These are phyloP conservation scores for Tragelaphus eurycerus DNA, from an alignment of 2,797 vertebrate species.

Conservation along the genomic window DNA sequence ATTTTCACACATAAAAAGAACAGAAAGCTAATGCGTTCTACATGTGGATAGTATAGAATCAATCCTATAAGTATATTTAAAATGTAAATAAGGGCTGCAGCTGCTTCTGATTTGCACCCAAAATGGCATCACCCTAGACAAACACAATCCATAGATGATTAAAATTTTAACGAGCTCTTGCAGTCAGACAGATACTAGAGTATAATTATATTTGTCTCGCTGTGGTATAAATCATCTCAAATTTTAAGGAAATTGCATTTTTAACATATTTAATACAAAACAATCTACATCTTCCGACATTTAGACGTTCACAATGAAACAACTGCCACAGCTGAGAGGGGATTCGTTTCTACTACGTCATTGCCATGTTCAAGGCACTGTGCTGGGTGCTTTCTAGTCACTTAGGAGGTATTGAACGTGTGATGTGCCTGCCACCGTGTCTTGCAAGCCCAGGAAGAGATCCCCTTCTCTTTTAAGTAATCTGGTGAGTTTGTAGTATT, in stretches of 20 bases:
- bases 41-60: background rate
- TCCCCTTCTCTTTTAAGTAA: background rate
- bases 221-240: background rate
- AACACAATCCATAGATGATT: background rate
- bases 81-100: background rate
- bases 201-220: background rate
- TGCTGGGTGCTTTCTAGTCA: background rate
- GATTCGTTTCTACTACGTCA: background rate
- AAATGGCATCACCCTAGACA: background rate
- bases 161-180: background rate
- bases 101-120: background rate
- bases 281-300: background rate
- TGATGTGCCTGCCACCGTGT: accelerated
- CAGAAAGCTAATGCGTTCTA: slow-evolving; percentile 34
- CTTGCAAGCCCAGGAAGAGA: background rate
- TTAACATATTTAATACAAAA: background rate
- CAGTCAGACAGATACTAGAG: background rate
- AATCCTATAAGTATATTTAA: background rate
- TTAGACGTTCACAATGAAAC: background rate
- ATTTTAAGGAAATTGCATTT: background rate
- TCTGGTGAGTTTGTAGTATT: background rate
- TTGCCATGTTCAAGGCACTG: background rate
- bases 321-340: background rate
- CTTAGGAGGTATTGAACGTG: background rate
- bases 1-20: background rate